A percentile compares a stretch with the other conserved stretches of the same genome.
Conservation (phyloP, 2,797 vertebrate genomes). For the Anomalospiza imberbis region DNA sequence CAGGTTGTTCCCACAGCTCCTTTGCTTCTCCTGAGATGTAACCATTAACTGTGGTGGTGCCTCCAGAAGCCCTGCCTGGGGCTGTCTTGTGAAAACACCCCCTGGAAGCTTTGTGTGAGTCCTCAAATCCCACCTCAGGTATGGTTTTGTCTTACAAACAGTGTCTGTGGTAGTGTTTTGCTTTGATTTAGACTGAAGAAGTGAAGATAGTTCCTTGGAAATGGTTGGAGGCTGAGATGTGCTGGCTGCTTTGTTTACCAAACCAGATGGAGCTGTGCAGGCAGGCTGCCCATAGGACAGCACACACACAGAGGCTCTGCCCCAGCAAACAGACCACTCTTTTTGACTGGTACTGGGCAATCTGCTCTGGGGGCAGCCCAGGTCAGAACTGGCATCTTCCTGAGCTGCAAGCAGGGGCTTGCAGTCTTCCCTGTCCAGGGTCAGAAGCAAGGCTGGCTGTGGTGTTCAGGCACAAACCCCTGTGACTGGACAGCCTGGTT, state of each 20-base stretch:
- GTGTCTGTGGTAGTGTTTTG: background rate
- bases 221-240: background rate
- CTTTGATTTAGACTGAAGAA: background rate
- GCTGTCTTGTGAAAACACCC: background rate
- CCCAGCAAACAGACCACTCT: background rate
- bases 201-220: background rate
- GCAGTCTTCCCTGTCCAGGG: background rate
- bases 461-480: background rate
- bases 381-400: background rate
- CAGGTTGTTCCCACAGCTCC: background rate
- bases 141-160: background rate
- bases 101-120: background rate
- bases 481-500: background rate
- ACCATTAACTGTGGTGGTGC: background rate
- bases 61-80: background rate
- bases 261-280: background rate
- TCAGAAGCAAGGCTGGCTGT: background rate
- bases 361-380: background rate
- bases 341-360: rapidly evolving
- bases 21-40: background rate
- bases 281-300: background rate
- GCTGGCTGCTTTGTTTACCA: background rate
- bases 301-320: rapidly evolving
- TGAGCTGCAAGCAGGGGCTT: background rate
- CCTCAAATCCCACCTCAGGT: background rate